These are phyloP conservation scores for Pemphigus obesinymphae DNA, from an alignment of 1,140 invertebrate species.

Conservation along the genomic window DNA sequence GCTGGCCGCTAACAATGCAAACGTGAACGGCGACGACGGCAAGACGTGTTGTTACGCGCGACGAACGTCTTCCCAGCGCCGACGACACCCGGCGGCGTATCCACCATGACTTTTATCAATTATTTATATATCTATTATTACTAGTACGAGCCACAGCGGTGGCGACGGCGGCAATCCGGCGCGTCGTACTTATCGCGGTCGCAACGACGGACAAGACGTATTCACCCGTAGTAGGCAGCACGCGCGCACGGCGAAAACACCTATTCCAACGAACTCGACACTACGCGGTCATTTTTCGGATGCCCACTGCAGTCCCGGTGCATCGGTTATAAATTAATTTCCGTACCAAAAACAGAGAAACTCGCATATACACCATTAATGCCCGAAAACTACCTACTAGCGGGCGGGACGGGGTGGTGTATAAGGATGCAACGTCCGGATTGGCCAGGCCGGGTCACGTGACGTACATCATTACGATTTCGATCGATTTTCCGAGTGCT, in stretches of 20 bases:
- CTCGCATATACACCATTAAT: constrained; percentile 36
- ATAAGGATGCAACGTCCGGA: constrained; percentile 37
- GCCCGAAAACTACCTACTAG: constrained; percentile 28
- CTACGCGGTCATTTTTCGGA: constrained; percentile 23
- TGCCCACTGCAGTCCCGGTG: background rate
- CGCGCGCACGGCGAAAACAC: constrained; percentile 2
- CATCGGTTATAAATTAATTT: constrained; percentile 22
- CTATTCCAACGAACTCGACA: background rate
- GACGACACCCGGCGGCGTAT: background rate
- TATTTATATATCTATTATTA: background rate
- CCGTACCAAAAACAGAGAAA: constrained; percentile 41
- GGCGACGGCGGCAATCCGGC: background rate
- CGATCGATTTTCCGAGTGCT: constrained; percentile 36
- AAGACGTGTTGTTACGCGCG: background rate
- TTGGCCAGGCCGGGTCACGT: constrained; percentile 32
- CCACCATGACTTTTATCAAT: background rate
- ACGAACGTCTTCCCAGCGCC: constrained; percentile 4
- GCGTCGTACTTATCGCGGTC: background rate
- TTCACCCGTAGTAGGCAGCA: background rate
- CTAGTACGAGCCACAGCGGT: background rate
- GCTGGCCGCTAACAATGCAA: constrained; percentile 8
- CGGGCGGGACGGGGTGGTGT: constrained; percentile 35
- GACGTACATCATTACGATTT: constrained; percentile 25
- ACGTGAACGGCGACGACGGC: background rate
- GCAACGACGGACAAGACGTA: background rate